Base-by-base conservation (phyloP, 1,140 invertebrate genomes). In the Drosophila azteca region DNA sequence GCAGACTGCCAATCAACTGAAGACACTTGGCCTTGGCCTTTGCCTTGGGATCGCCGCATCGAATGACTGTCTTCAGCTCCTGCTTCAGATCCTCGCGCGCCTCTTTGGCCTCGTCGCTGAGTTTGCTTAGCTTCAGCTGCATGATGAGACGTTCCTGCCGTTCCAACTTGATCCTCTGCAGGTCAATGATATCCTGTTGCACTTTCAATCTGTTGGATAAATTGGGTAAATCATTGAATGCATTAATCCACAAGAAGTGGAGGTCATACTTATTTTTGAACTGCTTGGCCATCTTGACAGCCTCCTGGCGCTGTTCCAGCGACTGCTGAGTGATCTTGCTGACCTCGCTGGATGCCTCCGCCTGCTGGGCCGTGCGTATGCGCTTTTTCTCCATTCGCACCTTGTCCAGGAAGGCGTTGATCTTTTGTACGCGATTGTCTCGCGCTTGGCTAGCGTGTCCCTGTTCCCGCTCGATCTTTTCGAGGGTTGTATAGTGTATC, bases 111-210 rank as follows among this genome's bases (percentile, higher is more conserved):
- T 93, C 93, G 60, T 94, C 93, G 43, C 93, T 80, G 22, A 95
- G 93, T 81, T 94, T 95, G 31, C 94, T 93, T 29, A 94, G 91
- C 76, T 95, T 95, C 0, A 95, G 80, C 80, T 94, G 93, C 87
- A 94, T 93, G 55, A 95, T 95, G 1, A 94, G 60, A 76, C 93
- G 93, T 54, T 94, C 93, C 90, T 95, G 94, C 55, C 94, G 93
- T 68, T 95, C 93, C 60, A 95, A 79, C 90, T 94, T 94, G 6
- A 92, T 90, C 77, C 94, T 94, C 80, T 95, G 94, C 8, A 93
- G 67, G 35, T 94, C 93, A 45, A 95, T 95, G 43, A 95, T 94
- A 62, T 93, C 92, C 83, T 94, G 94, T 87, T 95, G 94, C 13
- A 94, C 92, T 79, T 93, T 94, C 20, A 94, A 93, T 70, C 94